Evolutionary conservation across 2,113 vertebrate genomes (phyloP).

Genomic region (Acrocephalus arundinaceus): DNA sequence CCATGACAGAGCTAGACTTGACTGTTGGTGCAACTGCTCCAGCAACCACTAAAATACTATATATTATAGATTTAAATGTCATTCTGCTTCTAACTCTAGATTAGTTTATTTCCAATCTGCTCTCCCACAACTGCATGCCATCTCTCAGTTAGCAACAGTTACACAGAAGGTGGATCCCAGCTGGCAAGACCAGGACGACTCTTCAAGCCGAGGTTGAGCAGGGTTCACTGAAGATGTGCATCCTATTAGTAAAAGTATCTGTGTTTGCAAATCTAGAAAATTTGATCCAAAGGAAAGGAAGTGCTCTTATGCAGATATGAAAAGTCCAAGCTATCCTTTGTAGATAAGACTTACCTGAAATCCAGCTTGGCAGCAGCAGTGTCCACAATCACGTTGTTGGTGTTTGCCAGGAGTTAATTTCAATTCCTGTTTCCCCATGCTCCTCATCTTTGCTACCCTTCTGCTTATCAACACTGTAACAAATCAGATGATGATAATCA

Average conservation of each 20-base stretch:
- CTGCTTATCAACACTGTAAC: neutral
- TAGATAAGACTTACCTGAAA: neutral
- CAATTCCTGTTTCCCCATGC: neutral
- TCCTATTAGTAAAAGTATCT: too few relatives aligned
- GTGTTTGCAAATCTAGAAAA: neutral
- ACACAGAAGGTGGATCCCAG: neutral
- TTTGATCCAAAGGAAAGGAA: neutral
- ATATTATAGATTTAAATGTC: neutral
- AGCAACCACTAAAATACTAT: neutral
- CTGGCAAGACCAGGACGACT: neutral
- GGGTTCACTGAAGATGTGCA: neutral
- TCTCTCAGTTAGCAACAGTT: neutral
- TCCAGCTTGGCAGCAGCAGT: neutral
- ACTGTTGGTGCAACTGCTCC: neutral
- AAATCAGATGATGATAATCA: neutral
- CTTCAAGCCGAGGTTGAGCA: neutral
- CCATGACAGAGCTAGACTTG: neutral
- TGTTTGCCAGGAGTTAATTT: neutral
- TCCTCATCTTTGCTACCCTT: neutral
- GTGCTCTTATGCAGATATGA: neutral
- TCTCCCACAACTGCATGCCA: neutral
- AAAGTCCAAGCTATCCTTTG: neutral
- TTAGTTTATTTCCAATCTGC: neutral
- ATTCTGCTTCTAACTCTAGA: neutral
- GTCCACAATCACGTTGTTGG: rapidly evolving